Evolutionary conservation across 2,888 invertebrate species (phyloP).

Genomic region (Pachydiplax longipennis): DNA sequence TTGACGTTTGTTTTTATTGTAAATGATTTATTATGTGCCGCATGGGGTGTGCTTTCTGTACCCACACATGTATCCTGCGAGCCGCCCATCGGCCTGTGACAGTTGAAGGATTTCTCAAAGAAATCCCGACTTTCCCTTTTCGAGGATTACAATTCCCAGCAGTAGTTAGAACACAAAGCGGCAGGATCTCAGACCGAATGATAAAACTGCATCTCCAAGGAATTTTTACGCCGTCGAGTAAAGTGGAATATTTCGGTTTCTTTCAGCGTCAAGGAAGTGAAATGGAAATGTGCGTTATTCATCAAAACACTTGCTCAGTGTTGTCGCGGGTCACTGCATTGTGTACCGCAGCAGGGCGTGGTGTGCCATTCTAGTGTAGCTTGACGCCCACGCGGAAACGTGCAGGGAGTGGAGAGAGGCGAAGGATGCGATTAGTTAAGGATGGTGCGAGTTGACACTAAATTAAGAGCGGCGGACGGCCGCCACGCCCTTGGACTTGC

Average conservation of each 20-base stretch:
- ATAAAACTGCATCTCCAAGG: no score
- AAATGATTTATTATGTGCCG: no score
- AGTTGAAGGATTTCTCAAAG: no score
- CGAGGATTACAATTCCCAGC: no score
- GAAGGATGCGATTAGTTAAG: neutral
- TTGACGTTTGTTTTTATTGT: no score
- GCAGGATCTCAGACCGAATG: no score
- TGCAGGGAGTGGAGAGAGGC: neutral
- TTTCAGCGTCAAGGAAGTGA: neutral
- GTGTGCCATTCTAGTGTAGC: neutral
- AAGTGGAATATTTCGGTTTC: neutral
- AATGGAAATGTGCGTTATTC: neutral
- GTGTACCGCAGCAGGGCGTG: neutral
- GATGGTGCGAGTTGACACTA: neutral
- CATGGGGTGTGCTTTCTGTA: no score
- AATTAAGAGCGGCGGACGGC: neutral
- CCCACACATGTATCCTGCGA: no score
- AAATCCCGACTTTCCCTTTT: no score
- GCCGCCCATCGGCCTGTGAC: no score
- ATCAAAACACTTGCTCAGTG: neutral
- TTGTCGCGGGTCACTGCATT: conserved; percentile 1
- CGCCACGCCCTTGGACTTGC: neutral
- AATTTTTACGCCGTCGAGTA: neutral
- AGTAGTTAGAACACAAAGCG: no score
- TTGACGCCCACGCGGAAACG: neutral